Percentiles rank a stretch among this genome's conserved stretches.
Conservation (phyloP, 2,888 invertebrate species). For the Allophyes oxyacanthae region DNA sequence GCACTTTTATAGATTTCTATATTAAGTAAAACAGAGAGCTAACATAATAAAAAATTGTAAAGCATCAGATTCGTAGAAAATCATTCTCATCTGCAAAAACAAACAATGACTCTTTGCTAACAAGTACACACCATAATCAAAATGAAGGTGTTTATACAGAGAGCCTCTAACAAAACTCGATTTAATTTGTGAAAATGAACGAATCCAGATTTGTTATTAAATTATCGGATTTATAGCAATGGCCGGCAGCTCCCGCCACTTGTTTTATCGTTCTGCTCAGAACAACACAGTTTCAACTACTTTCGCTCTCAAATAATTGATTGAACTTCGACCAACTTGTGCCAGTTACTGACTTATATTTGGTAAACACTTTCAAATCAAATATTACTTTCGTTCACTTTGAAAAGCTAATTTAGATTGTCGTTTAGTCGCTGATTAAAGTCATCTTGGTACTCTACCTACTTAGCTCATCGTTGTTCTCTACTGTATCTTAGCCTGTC, state of each 20-base stretch:
- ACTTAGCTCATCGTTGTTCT: no score
- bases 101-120: no score
- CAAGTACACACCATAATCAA: conserved; percentile 68
- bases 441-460: no score
- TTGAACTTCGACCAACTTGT: conserved; percentile 48
- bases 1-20: no score
- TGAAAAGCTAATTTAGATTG: conserved; percentile 9
- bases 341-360: conserved; percentile 46
- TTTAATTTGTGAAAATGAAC: conserved; percentile 79
- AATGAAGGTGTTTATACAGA: conserved; percentile 86
- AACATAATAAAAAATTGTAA: no score
- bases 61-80: no score
- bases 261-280: conserved; percentile 42
- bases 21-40: no score
- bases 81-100: no score
- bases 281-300: conserved; percentile 57
- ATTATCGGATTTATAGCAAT: conserved; percentile 69
- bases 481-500: no score
- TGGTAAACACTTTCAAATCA: conserved; percentile 44
- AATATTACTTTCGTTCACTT: conserved; percentile 27
- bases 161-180: conserved; percentile 74
- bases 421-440: conserved; percentile 1
- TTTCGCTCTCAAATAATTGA: conserved; percentile 62
- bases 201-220: conserved; percentile 69
- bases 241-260: conserved; percentile 34